Percentiles rank a stretch among this genome's conserved stretches.
Conservation (phyloP, 2,113 vertebrate genomes). For the Grantiella picta region DNA sequence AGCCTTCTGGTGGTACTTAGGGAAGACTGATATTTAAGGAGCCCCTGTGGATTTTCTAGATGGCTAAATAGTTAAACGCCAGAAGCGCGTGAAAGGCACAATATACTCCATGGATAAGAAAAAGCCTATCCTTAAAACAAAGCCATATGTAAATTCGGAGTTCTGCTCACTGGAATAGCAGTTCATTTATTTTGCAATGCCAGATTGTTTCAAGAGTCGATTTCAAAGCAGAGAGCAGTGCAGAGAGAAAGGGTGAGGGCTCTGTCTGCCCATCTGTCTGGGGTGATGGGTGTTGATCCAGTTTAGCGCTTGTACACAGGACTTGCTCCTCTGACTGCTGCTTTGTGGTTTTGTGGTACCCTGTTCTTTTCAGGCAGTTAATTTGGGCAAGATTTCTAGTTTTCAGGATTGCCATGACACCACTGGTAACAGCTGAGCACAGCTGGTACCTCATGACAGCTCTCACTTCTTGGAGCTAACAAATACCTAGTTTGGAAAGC, state of each 20-base stretch:
- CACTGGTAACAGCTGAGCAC: neutral
- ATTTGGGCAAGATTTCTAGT: neutral
- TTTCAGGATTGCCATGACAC: neutral
- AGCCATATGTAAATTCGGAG: neutral
- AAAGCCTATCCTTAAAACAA: constrained; percentile 24
- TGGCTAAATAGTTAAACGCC: neutral
- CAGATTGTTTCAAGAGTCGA: neutral
- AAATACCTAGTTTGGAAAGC: neutral
- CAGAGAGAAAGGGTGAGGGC: neutral
- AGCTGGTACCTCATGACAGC: neutral
- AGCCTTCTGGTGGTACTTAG: neutral
- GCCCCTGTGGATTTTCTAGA: neutral
- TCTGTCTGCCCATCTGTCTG: neutral
- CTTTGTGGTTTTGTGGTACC: neutral
- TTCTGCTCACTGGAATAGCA: constrained; percentile 43
- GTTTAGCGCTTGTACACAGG: neutral
- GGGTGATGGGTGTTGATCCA: neutral
- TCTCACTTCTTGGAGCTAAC: neutral
- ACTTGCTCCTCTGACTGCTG: neutral
- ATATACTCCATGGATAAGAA: neutral
- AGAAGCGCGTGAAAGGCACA: neutral
- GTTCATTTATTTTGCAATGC: constrained; percentile 45
- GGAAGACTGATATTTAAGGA: neutral
- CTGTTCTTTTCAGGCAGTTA: neutral
- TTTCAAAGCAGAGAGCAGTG: neutral